phyloP scores from a whole-genome alignment of 2,888 invertebrate species.

The Hydraecia micacea region DNA sequence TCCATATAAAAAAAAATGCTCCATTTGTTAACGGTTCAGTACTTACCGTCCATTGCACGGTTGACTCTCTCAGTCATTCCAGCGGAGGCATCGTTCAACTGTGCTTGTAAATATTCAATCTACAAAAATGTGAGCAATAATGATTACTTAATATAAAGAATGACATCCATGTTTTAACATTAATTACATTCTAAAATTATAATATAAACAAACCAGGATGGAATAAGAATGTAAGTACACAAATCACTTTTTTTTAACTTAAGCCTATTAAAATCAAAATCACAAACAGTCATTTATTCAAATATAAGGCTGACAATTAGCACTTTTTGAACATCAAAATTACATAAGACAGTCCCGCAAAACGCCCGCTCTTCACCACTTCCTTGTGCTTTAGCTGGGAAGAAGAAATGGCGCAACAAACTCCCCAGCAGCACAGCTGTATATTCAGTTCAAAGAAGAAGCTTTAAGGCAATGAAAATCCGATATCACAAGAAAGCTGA shows the following conservation, averaged over 20 bases:
- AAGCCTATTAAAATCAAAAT: background rate
- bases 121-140: conserved; percentile 52
- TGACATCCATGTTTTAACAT: background rate
- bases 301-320: no score
- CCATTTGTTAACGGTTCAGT: background rate
- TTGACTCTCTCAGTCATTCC: conserved; percentile 76
- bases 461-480: background rate
- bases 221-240: background rate
- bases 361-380: background rate
- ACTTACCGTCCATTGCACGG: conserved; percentile 76
- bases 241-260: background rate
- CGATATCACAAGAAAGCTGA: background rate
- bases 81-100: conserved; percentile 63
- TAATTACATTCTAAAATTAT: background rate
- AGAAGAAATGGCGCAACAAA: background rate
- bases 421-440: background rate
- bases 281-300: background rate
- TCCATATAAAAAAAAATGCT: background rate
- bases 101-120: conserved; percentile 65
- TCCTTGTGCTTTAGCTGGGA: no score
- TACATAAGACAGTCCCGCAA: background rate
- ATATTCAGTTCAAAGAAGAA: background rate
- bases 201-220: background rate
- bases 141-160: background rate
- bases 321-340: background rate